Evolutionary conservation across 1,140 invertebrate genomes (phyloP).

Genomic region (Metaphire vulgaris): DNA sequence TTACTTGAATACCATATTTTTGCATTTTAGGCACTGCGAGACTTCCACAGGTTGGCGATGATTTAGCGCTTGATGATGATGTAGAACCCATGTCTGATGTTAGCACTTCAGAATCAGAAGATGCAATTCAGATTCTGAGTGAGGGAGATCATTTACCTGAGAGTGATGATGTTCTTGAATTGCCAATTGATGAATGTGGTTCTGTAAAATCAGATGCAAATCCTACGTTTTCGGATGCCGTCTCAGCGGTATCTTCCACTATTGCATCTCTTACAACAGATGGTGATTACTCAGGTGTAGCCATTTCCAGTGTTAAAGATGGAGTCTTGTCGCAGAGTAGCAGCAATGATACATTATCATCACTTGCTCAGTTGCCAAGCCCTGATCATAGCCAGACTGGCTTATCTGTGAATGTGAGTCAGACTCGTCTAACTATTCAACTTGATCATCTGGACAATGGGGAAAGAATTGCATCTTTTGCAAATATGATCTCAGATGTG

Average conservation of each 20-base stretch:
- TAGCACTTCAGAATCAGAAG: not conserved
- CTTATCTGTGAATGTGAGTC: slow-evolving; percentile 20
- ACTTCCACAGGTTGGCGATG: not conserved
- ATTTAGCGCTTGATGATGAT: not conserved
- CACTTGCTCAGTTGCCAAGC: slow-evolving; percentile 39
- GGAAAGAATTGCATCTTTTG: no score
- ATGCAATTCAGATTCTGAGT: not conserved
- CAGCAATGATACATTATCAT: slow-evolving; percentile 45
- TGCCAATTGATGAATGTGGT: not conserved
- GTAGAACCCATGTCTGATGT: not conserved
- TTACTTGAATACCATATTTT: no score
- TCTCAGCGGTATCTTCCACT: no score
- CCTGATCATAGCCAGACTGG: slow-evolving; percentile 30
- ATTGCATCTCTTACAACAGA: not conserved
- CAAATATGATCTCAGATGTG: not conserved
- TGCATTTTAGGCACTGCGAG: not conserved
- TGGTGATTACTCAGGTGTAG: not conserved
- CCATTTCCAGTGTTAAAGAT: slow-evolving; percentile 32
- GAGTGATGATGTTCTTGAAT: not conserved
- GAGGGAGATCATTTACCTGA: slow-evolving; percentile 9
- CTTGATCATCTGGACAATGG: no score
- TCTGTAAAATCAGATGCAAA: no score
- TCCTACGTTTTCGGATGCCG: no score
- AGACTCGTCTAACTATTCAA: no score
- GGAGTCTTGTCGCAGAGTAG: slow-evolving; percentile 37